Percentiles rank a stretch among this genome's conserved stretches.
Evolutionary conservation across 2,113 vertebrate genomes (phyloP).

Genomic region (Fregetta grallaria): DNA sequence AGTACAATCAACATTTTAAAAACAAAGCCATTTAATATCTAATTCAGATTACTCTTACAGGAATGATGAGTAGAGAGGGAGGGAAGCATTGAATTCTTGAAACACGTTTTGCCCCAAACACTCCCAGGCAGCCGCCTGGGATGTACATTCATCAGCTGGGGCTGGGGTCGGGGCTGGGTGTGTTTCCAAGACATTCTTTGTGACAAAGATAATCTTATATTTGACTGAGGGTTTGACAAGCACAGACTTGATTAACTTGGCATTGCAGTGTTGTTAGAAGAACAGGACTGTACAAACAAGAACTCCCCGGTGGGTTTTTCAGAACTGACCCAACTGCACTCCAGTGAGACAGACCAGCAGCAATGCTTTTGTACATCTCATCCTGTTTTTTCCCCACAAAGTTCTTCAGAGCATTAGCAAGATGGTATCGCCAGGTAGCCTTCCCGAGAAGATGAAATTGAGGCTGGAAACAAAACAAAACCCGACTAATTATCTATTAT

Average conservation of each 20-base stretch:
- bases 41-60: background rate
- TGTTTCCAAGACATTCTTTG: slow-evolving; percentile 1
- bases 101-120: background rate
- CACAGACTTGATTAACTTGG: background rate
- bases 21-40: background rate
- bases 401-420: background rate
- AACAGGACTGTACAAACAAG: background rate
- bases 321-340: background rate
- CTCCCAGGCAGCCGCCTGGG: background rate
- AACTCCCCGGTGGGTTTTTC: background rate
- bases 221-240: background rate
- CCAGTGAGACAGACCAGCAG: background rate
- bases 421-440: background rate
- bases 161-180: background rate
- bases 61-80: background rate
- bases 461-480: background rate
- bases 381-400: background rate
- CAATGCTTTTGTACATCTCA: background rate
- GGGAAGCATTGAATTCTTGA: background rate
- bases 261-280: background rate
- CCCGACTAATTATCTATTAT: background rate
- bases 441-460: background rate
- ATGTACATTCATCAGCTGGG: background rate
- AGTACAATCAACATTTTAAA: background rate
- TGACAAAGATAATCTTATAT: background rate